Evolutionary conservation across 2,888 invertebrate species (phyloP), one percentile per base, ranked within the genome.

Genomic region (Selenia dentaria): DNA sequence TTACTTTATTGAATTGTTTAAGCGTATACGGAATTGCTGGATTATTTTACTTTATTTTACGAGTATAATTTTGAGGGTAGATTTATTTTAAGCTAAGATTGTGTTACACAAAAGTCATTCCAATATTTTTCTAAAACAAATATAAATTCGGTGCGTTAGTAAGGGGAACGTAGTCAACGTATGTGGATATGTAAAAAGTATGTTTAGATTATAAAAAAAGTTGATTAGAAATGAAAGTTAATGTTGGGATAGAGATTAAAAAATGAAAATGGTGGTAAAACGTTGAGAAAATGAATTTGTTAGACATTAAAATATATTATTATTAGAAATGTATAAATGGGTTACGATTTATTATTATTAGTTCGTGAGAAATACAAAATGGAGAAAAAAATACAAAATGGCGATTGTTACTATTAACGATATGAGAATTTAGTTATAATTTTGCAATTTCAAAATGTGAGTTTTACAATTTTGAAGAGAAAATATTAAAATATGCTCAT

Each of bases 401-500:
- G 83, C 88, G 85, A 84, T 88, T 88, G 88, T 89, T 90, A 90
- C 84, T 89, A 89, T 86, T 86, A 83, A 86, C 87, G 83, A 87
- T 87, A 89, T 88, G 88, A 88, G 86, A 89, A 87, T 85, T 88
- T 89, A 90, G 87, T 88, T 89, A 83, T 89, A 89, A 87, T 89
- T 90, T 90, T 89, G 89, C 88, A 89, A 88, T 86, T 90, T 89
- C 89, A 89, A 89, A 89, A 89, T 90, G 90, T 90, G 89, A 88
- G 88, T 90, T 89, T 90, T 89, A 89, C 90, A 90, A 90, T 90
- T 90, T 90, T 90, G 88, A 90, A 87, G 84, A 83, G 87, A 88
- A 87, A 87, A 88, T 88, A 90, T 87, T 89, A 89, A n/a, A 90
- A 90, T 90, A 90, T 89, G 89, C 90, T 90, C 90, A 89, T 90